A percentile compares a stretch with the other conserved stretches of the same genome.
phyloP scores from a whole-genome alignment of 2,888 invertebrate species.

The Bellardia pandia region DNA sequence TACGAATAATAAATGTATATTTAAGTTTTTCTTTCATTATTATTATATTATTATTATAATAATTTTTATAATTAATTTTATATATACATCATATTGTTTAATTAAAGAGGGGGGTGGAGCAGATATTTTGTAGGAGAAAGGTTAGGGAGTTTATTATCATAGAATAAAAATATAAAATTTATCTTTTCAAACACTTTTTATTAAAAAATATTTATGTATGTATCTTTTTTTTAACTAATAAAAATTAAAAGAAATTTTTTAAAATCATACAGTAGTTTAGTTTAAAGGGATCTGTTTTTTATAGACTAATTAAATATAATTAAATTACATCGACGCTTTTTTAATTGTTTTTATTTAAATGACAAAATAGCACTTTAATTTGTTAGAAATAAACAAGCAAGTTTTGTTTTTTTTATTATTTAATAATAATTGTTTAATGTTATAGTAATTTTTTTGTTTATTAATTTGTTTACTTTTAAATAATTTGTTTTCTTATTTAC shows the following conservation, averaged over 20 bases:
- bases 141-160: slow-evolving; percentile 11
- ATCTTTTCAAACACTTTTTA: slow-evolving; percentile 34
- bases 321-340: slow-evolving; percentile 66
- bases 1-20: slow-evolving; percentile 66
- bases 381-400: slow-evolving; percentile 67
- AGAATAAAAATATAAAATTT: slow-evolving; percentile 64
- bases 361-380: slow-evolving; percentile 72
- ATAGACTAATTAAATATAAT: slow-evolving; percentile 64
- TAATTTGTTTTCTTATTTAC: slow-evolving; percentile 55
- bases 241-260: slow-evolving; percentile 41
- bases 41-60: slow-evolving; percentile 21
- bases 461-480: slow-evolving; percentile 74
- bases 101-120: slow-evolving; percentile 27
- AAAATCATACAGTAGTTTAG: slow-evolving; percentile 32
- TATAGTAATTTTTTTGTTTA: slow-evolving; percentile 72
- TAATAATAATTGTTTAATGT: slow-evolving; percentile 61
- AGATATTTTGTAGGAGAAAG: slow-evolving; percentile 22
- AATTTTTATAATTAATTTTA: slow-evolving; percentile 29
- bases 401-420: slow-evolving; percentile 66
- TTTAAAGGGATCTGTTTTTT: slow-evolving; percentile 37
- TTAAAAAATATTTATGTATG: slow-evolving; percentile 31
- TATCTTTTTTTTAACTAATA: slow-evolving; percentile 53
- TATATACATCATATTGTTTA: slow-evolving; percentile 61
- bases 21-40: slow-evolving; percentile 39
- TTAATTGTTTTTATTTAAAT: slow-evolving; percentile 45